Conservation (phyloP, 2,888 invertebrate genomes). For the Drosophila pegasa region DNA sequence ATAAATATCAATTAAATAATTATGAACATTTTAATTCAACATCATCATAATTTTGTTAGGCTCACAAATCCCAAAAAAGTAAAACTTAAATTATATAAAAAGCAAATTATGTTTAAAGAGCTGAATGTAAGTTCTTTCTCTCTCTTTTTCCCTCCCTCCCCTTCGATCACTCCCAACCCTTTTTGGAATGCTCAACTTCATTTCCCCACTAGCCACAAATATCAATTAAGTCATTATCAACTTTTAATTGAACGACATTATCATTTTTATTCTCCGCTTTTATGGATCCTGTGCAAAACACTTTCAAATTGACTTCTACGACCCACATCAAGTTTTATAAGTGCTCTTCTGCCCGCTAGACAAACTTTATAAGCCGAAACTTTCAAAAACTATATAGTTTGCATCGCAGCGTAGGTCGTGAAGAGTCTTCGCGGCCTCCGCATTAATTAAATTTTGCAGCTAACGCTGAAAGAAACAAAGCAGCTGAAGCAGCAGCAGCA, state of each 20-base stretch:
- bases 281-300: slow-evolving; percentile 10
- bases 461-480: slow-evolving; percentile 5
- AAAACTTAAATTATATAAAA: too few relatives aligned
- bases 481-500: slow-evolving; percentile 6
- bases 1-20: too few relatives aligned
- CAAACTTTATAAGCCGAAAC: slow-evolving; percentile 35
- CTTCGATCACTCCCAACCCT: not conserved
- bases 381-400: slow-evolving; percentile 33
- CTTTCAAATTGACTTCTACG: slow-evolving; percentile 32
- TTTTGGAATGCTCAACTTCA: not conserved
- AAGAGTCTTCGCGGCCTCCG: slow-evolving; percentile 25
- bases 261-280: not conserved
- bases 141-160: too few relatives aligned
- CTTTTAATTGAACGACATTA: slow-evolving; percentile 2
- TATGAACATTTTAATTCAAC: too few relatives aligned
- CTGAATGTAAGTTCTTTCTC: too few relatives aligned
- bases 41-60: too few relatives aligned
- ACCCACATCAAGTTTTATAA: slow-evolving; percentile 48
- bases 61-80: too few relatives aligned
- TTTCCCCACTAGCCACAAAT: not conserved
- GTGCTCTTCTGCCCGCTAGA: slow-evolving; percentile 26
- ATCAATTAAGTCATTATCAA: slow-evolving; percentile 8
- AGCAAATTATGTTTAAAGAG: too few relatives aligned
- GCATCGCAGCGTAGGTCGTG: slow-evolving; percentile 30
- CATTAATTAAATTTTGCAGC: slow-evolving; percentile 46